A percentile compares a stretch with the other conserved stretches of the same genome.
phyloP scores from a whole-genome alignment of 2,797 vertebrate genomes.

The Aplochiton taeniatus region DNA sequence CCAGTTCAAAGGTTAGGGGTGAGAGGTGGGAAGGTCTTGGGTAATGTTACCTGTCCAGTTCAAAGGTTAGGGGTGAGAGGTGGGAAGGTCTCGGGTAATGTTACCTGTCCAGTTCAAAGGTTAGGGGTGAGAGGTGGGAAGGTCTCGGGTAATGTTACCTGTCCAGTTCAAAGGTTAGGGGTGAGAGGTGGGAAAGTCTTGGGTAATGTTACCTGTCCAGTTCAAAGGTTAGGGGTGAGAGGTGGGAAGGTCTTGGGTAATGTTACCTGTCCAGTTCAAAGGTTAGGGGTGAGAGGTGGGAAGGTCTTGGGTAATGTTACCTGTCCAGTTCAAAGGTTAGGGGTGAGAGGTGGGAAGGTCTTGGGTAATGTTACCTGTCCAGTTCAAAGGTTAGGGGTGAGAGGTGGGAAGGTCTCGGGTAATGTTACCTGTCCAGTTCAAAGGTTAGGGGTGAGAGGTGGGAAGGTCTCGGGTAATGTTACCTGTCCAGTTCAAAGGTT shows the following conservation, averaged over 20 bases:
- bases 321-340: constrained; percentile 69
- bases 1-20: constrained; percentile 75
- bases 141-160: constrained; percentile 29
- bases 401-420: no score
- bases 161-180: constrained; percentile 19
- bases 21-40: constrained; percentile 63
- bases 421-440: constrained; percentile 4
- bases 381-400: neutral
- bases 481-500: constrained; percentile 39
- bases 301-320: neutral
- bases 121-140: constrained; percentile 82
- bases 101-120: constrained; percentile 54
- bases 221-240: constrained; percentile 81
- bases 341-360: constrained; percentile 75
- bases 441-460: constrained; percentile 83
- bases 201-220: neutral
- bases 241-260: no score
- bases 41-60: constrained; percentile 43
- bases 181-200: no score
- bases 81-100: no score
- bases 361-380: constrained; percentile 40
- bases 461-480: neutral
- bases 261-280: constrained; percentile 41
- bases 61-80: no score
- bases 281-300: no score